A percentile compares a stretch with the other conserved stretches of the same genome.
Evolutionary conservation across 2,888 invertebrate species (phyloP).

Genomic region (Eristalis tenax): DNA sequence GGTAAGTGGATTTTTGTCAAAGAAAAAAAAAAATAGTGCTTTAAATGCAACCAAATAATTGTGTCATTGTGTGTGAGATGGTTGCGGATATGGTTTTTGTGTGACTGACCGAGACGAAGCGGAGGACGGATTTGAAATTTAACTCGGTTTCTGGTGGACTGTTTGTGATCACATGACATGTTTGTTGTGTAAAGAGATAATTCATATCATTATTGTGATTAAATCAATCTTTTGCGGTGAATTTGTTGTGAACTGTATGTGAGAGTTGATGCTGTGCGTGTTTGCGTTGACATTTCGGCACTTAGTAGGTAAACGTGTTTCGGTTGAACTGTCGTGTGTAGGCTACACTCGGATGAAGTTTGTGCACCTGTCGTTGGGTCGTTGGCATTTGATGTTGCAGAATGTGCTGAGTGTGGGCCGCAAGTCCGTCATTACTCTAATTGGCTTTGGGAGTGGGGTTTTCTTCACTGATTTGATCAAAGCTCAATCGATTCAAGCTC

Average conservation of each 20-base stretch:
- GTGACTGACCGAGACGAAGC: neutral
- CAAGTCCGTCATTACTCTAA: too few relatives aligned
- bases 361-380: neutral
- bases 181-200: constrained; percentile 11
- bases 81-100: neutral
- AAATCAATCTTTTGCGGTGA: constrained; percentile 12
- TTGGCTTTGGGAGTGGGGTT: too few relatives aligned
- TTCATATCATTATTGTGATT: constrained; percentile 30
- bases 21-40: neutral
- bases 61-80: constrained; percentile 1
- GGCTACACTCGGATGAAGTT: neutral
- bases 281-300: neutral
- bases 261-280: neutral
- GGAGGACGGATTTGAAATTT: neutral
- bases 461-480: too few relatives aligned
- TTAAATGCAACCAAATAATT: constrained; percentile 7
- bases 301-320: neutral
- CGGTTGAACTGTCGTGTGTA: neutral
- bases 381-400: neutral
- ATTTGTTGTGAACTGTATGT: neutral
- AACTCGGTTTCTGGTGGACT: neutral
- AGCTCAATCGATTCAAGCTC: too few relatives aligned
- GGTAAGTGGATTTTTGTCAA: constrained; percentile 42
- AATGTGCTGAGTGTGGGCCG: too few relatives aligned
- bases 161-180: constrained; percentile 9